phyloP scores from a whole-genome alignment of 64 coral and sea anemone species.

The Cladopsammia gracilis region DNA sequence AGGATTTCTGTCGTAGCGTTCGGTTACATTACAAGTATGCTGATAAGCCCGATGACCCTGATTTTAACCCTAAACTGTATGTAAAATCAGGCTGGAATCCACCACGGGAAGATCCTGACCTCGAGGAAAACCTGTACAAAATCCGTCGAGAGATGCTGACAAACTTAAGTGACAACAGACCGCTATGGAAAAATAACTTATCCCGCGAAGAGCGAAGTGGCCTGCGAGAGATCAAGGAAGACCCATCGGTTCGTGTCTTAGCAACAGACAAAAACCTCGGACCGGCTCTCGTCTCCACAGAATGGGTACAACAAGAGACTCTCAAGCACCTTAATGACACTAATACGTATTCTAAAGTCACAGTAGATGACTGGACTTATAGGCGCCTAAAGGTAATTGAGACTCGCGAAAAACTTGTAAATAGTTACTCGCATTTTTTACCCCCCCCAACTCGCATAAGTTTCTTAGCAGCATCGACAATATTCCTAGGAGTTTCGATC shows the following conservation, averaged over 20 bases:
- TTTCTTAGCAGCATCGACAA: conserved; percentile 46
- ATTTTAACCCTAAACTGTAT: too few species aligned
- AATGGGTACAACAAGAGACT: conserved; percentile 53
- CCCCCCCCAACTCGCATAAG: conserved; percentile 38
- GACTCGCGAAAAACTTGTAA: conserved; percentile 6
- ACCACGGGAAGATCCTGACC: not conserved
- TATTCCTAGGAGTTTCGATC: not conserved
- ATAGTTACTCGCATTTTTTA: conserved; percentile 35
- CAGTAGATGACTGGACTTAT: conserved; percentile 14
- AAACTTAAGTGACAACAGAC: too few species aligned
- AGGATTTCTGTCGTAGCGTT: too few species aligned
- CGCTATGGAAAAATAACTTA: too few species aligned
- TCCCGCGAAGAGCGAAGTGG: too few species aligned
- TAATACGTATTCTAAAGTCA: conserved; percentile 42
- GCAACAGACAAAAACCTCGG: conserved; percentile 28
- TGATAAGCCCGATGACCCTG: too few species aligned
- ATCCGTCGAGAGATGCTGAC: too few species aligned
- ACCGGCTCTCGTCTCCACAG: conserved; percentile 38
- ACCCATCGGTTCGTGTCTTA: conserved; percentile 24
- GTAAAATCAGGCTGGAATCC: too few species aligned
- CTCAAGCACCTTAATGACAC: conserved; percentile 73
- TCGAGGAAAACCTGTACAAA: too few species aligned
- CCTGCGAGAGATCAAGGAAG: too few species aligned
- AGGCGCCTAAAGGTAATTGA: conserved; percentile 11
- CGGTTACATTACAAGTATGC: too few species aligned